phyloP scores from a whole-genome alignment of 2,797 vertebrate genomes.

The Anguilla anguilla region DNA sequence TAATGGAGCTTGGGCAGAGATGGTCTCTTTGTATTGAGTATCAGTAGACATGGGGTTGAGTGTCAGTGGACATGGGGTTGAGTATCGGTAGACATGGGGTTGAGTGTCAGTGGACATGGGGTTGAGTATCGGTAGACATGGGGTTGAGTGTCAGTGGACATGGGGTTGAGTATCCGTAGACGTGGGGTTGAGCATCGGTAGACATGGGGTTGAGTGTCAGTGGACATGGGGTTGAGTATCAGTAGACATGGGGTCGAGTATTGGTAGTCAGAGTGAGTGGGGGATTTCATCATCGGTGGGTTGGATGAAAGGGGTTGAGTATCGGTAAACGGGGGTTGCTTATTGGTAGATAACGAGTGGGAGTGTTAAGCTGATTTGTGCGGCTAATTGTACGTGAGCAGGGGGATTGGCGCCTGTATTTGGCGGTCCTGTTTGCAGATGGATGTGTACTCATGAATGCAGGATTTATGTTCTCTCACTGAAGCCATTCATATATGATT shows the following conservation, averaged over 20 bases:
- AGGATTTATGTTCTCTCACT: background rate
- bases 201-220: no score
- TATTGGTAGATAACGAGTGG: background rate
- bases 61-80: background rate
- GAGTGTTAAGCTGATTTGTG: background rate
- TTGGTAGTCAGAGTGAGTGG: background rate
- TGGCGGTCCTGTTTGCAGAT: background rate
- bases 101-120: background rate
- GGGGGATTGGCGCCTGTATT: background rate
- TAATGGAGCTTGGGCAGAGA: background rate
- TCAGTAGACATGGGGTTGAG: no score
- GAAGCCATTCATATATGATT: background rate
- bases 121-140: background rate
- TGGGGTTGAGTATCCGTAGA: background rate
- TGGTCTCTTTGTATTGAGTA: background rate
- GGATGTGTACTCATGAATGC: background rate
- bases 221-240: no score
- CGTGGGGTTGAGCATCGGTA: no score
- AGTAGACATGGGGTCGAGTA: background rate
- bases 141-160: background rate
- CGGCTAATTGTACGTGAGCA: background rate
- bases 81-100: background rate
- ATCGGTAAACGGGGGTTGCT: background rate
- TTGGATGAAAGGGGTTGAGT: background rate
- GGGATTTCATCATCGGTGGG: no score